Base-by-base conservation (phyloP, 2,797 vertebrate genomes). In the Eulemur mongoz region DNA sequence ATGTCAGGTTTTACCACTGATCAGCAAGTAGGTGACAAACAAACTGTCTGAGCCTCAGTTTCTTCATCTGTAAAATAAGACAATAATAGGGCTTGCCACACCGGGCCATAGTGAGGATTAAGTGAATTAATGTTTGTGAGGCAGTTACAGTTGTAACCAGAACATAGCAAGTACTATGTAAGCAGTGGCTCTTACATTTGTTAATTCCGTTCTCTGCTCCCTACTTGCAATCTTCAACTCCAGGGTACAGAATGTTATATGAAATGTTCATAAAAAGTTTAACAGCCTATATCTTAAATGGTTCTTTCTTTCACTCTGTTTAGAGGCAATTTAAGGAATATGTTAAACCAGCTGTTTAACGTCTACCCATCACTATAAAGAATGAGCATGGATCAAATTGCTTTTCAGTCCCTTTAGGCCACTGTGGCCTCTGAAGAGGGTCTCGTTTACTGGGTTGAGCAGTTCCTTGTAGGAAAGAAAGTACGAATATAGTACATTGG, bases 321-420 rank as follows among this genome's bases (percentile, higher is more conserved):
- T 35, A 93, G 76, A 95, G 40, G 54, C 54, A 93, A 52, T 83
- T 87, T 96, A 76, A 92, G 57, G 30, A 67, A 73, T 59, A 67
- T 27, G 25, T 82, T 93, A 83, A 93, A 27, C 38, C 35, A 88
- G 32, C 35, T 80, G 27, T 57, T 70, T 54, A n/a, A 73, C 79
- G 40, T 87, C 82, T 80, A 40, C 61, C 18, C 18, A 43, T 82
- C 18, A 76, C 61, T 89, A 14, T 38, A 72, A 76, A 94, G 30
- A 76, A 65, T 89, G 35, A 92, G 61, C 17, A 30, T 75, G 17
- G 22, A 32, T 94, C 61, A 83, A 27, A 57, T 40, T 50, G 30
- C 23, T 83, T 87, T 79, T 72, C 50, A 80, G 65, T 70, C 2
- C 50, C 43, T 70, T 18, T 63, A 38, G 73, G 70, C 0, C 10